Percentiles rank a stretch among this genome's conserved stretches.
Conservation (phyloP, 64 coral and sea anemone species). For the Catalaphyllia jardinei region DNA sequence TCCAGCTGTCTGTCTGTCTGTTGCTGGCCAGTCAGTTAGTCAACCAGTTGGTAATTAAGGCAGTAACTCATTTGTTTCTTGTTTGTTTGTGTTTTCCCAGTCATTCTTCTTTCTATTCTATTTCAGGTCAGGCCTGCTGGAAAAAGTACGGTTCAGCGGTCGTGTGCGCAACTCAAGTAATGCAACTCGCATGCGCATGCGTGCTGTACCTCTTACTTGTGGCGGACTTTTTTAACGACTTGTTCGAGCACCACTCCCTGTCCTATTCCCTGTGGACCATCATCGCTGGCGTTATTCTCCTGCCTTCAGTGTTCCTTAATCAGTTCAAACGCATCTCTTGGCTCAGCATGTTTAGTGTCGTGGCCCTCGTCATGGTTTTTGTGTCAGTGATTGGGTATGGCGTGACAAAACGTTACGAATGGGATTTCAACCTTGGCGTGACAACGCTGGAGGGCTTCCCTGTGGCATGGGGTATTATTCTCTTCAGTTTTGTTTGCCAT, state of each 20-base stretch:
- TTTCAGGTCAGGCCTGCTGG: conserved; percentile 64
- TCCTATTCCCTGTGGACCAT: conserved; percentile 75
- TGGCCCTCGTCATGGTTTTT: conserved; percentile 84
- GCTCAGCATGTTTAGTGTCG: conserved; percentile 98
- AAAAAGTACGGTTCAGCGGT: conserved; percentile 35
- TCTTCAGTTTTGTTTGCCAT: conserved; percentile 98
- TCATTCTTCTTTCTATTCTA: background rate
- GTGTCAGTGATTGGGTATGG: conserved; percentile 82
- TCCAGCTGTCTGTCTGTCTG: too few relatives aligned
- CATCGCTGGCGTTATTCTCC: conserved; percentile 78
- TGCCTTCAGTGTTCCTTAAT: conserved; percentile 94
- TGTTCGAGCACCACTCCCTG: conserved; percentile 71
- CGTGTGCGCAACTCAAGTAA: conserved; percentile 44
- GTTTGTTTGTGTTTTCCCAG: too few relatives aligned
- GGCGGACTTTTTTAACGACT: conserved; percentile 96
- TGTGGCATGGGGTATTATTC: conserved; percentile 95
- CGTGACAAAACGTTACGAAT: conserved; percentile 71
- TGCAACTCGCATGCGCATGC: conserved; percentile 93
- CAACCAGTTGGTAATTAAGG: too few relatives aligned
- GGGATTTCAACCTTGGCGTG: conserved; percentile 87
- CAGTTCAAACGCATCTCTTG: conserved; percentile 86
- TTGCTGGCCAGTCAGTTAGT: too few relatives aligned
- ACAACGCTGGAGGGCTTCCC: conserved; percentile 82
- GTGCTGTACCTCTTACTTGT: conserved; percentile 91
- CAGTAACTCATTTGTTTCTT: background rate